These are phyloP conservation scores for Myiopsitta monachus DNA, from an alignment of 2,113 vertebrate genomes.

Conservation along the genomic window DNA sequence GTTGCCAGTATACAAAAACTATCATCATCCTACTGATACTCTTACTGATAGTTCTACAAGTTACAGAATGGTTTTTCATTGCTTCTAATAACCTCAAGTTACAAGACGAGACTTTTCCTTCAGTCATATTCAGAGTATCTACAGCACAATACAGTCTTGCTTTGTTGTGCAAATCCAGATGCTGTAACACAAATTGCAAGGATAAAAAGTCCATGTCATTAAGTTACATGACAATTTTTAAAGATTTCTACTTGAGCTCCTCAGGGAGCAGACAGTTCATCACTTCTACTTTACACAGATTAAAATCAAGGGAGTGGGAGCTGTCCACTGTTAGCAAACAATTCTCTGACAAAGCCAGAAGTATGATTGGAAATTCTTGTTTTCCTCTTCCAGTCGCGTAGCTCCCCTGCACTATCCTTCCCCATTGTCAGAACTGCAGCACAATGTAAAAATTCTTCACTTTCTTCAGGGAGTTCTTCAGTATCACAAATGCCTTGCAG, in stretches of 20 bases:
- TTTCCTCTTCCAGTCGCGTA: not conserved
- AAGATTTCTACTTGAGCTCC: not conserved
- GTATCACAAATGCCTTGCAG: not conserved
- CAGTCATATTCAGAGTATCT: not conserved
- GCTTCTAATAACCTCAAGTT: not conserved
- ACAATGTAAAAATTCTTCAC: not conserved
- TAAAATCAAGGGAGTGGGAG: not conserved
- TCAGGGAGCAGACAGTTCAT: not conserved
- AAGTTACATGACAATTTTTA: not conserved
- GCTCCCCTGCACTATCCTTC: not conserved
- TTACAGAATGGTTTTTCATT: not conserved
- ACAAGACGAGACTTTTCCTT: not conserved
- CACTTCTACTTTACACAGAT: not conserved
- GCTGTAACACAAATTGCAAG: not conserved
- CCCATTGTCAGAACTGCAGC: not conserved
- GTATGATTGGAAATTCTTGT: not conserved
- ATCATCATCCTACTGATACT: not conserved
- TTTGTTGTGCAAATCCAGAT: not conserved
- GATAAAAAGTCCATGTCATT: not conserved
- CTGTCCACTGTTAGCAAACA: not conserved
- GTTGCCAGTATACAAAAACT: not conserved
- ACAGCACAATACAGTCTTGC: not conserved
- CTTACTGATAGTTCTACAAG: accelerated
- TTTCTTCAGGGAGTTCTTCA: not conserved
- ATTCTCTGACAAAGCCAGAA: not conserved